Conservation (phyloP, 2,797 vertebrate genomes). For the Spondyliosoma cantharus region DNA sequence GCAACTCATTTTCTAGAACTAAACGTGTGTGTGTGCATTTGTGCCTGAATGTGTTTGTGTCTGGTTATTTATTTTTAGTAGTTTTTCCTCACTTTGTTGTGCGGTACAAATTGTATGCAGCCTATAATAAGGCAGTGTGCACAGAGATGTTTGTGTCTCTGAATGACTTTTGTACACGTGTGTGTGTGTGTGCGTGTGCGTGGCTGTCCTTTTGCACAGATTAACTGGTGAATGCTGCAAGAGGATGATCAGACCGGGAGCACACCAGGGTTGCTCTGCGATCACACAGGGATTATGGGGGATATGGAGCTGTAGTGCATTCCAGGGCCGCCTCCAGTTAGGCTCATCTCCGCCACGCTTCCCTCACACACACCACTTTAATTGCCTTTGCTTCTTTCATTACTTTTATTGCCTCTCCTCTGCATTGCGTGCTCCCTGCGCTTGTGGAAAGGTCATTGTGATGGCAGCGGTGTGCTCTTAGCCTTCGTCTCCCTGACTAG, state of each 20-base stretch:
- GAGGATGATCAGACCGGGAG: slow-evolving; percentile 80
- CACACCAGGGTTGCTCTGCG: slow-evolving; percentile 78
- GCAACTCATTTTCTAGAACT: slow-evolving; percentile 70
- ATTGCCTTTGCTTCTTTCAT: slow-evolving; percentile 90
- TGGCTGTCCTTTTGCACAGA: slow-evolving; percentile 71
- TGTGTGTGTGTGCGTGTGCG: slow-evolving; percentile 45
- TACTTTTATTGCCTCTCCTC: slow-evolving; percentile 87
- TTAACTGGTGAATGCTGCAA: slow-evolving; percentile 76
- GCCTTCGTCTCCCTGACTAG: slow-evolving; percentile 67
- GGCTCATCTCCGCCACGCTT: slow-evolving; percentile 81
- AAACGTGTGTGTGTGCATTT: slow-evolving; percentile 40
- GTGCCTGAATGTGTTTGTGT: slow-evolving; percentile 58
- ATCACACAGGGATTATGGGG: slow-evolving; percentile 86
- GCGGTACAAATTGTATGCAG: slow-evolving; percentile 55
- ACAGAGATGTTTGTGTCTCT: slow-evolving; percentile 41
- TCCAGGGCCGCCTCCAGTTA: slow-evolving; percentile 80
- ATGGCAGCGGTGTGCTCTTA: slow-evolving; percentile 69
- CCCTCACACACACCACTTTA: slow-evolving; percentile 84
- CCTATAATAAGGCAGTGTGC: slow-evolving; percentile 54
- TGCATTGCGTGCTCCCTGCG: slow-evolving; percentile 82
- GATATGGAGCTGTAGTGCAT: slow-evolving; percentile 83
- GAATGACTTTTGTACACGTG: slow-evolving; percentile 34
- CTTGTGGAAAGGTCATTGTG: slow-evolving; percentile 87
- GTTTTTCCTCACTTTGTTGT: slow-evolving; percentile 60
- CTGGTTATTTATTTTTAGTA: slow-evolving; percentile 64